Evolutionary conservation across 2,113 vertebrate genomes (phyloP).

Genomic region (Strix uralensis): DNA sequence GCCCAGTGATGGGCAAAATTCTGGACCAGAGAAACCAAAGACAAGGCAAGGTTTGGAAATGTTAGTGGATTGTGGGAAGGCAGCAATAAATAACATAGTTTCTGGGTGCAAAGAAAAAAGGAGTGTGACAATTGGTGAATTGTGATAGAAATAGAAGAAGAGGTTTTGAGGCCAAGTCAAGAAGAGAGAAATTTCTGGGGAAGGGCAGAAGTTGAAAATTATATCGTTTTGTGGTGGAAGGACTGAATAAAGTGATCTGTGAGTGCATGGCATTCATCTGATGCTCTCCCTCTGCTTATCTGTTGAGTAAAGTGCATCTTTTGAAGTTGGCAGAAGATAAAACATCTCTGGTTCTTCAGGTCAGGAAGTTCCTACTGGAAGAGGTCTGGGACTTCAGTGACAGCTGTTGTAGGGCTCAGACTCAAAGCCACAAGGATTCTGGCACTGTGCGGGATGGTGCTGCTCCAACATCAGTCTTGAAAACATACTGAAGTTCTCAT

Average conservation of each 20-base stretch:
- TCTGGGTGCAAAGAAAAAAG: not conserved
- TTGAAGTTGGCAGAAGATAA: not conserved
- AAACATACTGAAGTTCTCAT: not conserved
- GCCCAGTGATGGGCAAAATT: not conserved
- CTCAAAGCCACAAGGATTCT: not conserved
- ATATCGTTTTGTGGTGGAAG: not conserved
- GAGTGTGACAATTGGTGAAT: not conserved
- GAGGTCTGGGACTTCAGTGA: not conserved
- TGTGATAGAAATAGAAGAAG: not conserved
- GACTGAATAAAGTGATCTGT: not conserved
- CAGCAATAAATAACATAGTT: not conserved
- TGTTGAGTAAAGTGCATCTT: not conserved
- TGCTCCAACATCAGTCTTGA: not conserved
- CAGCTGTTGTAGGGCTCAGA: not conserved
- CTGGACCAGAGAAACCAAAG: not conserved
- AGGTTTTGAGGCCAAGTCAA: not conserved
- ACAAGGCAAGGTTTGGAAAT: not conserved
- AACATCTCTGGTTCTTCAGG: not conserved
- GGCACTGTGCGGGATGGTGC: not conserved
- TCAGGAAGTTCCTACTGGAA: not conserved
- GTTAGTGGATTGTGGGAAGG: not conserved
- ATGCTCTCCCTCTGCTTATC: not conserved
- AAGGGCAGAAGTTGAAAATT: not conserved
- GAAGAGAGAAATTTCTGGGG: not conserved
- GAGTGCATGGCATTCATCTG: not conserved